Evolutionary conservation across 2,888 invertebrate species (phyloP), one percentile per base, ranked within the genome.

Genomic region (Entomobrya proxima): DNA sequence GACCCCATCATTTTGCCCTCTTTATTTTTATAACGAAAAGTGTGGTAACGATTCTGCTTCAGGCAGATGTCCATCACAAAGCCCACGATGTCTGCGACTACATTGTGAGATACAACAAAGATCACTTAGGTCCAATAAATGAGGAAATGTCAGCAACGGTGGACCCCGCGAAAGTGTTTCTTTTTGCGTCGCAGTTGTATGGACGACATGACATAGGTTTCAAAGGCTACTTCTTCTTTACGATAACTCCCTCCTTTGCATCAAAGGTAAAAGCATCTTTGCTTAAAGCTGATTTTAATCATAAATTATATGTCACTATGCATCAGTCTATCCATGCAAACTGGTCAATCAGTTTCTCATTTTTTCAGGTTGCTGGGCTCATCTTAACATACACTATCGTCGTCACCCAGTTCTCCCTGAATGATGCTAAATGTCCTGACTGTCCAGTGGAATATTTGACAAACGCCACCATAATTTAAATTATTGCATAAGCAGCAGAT

Each of bases 131-230:
- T 15, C 35, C 2, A 37, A 37, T 13, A 2, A 32, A 35, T 7
- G 67, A 21, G 11, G 40, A 40, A 55, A 44, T 21, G 50, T 13
- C 24, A 21, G 5, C 52, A 52, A 9, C 67, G 13, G 35, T 79
- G n/a, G 72, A 52, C 27, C 18, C 13, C 1, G 47, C 61, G 24
- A 79, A 74, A 24, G 30, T 86, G 11, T 32, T 76, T 18, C 7
- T 86, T n/a, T 82, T 86, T 77, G 18, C 44, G 15, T 30, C 78
- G 21, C 78, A 82, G 27, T 7, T 82, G 9, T 78, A 83, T 74
- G 78, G 74, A n/a, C 58, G 67, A 50, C 52, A 82, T 52, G 61
- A 82, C 15, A 83, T 86, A 74, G 86, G 86, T 0, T 86, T 86
- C 32, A 86, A 74, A 72, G 86, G 86, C 21, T 47, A 50, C 4